Evolutionary conservation across 53 echinoderm and acorn worm species (phyloP), one percentile per base, ranked within the genome.

Genomic region (Stichopus horrens): DNA sequence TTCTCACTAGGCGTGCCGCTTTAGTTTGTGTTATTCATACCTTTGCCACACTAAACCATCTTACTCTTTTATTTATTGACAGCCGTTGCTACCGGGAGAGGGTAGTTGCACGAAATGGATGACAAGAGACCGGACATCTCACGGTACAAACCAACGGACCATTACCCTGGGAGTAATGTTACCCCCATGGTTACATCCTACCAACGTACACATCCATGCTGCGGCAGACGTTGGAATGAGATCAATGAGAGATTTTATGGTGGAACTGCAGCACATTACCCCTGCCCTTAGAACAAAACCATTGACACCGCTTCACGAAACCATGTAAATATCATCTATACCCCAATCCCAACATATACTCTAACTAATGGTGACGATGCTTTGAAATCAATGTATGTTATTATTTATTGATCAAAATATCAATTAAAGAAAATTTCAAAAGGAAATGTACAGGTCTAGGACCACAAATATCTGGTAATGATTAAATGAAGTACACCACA

Each of bases 121-220:
- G 8, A 75, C 87, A 14, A 87, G 75, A 18, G 87, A 87, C 20
- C 22, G 87, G 56, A 87, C 87, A 87, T 74, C 87, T 16, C 87
- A 87, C 54, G 75, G 87, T 37, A 74, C 87, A 23, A 87, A 87
- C 21, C n/a, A 55, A 54, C 87, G 87, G 9, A 75, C 58, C 74
- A 9, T 87, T 51, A 87, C 87, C 19, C 87, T 87, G 16, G 87
- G 87, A 9, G 87, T 87, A 55, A 74, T 87, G 74, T 53, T 87
- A 53, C 87, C 87, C 9, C 87, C 87, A 73, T 87, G 87, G 87
- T 87, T 74, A 54, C 87, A 87, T 55, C 87, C 87, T 11, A 87
- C 87, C 14, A 87, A 87, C 58, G 21, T 87, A 4, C 54, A 58
- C 75, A 87, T 87, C 54, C 87, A 87, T 21, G 75, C 75, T 8